These are phyloP conservation scores for Holocentrus rufus DNA, from an alignment of 2,797 vertebrate species.

Conservation along the genomic window DNA sequence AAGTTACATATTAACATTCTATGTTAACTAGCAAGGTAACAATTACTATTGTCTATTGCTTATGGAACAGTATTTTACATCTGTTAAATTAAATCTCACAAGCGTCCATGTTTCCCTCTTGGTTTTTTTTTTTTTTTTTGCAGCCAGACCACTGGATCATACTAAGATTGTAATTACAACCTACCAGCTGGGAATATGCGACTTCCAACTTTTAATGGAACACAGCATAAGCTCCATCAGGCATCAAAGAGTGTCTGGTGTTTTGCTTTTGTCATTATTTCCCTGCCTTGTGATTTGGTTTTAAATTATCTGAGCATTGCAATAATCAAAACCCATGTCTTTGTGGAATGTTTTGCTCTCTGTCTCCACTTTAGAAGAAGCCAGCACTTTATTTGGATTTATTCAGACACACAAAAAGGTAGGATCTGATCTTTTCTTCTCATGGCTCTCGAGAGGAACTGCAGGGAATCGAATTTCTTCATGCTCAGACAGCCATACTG, in stretches of 20 bases:
- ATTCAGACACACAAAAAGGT: neutral
- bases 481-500: slow-evolving; percentile 12
- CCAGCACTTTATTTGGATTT: slow-evolving; percentile 12
- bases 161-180: slow-evolving; percentile 49
- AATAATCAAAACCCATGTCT: slow-evolving; percentile 44
- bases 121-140: slow-evolving; percentile 9
- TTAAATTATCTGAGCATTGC: slow-evolving; percentile 38
- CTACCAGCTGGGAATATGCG: slow-evolving; percentile 34
- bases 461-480: slow-evolving; percentile 5
- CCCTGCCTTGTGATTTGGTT: slow-evolving; percentile 50
- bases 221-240: slow-evolving; percentile 38
- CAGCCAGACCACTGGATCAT: slow-evolving; percentile 32
- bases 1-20: too few species aligned
- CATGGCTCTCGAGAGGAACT: slow-evolving; percentile 2
- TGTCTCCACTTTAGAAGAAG: slow-evolving; percentile 1
- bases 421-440: neutral
- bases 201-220: slow-evolving; percentile 50
- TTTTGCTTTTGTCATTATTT: slow-evolving; percentile 56
- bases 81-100: slow-evolving; percentile 24
- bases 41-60: neutral
- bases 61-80: slow-evolving; percentile 13
- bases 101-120: slow-evolving; percentile 6
- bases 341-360: slow-evolving; percentile 16
- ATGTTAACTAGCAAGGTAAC: too few species aligned
- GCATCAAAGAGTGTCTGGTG: slow-evolving; percentile 26